Evolutionary conservation across 2,888 invertebrate genomes (phyloP), one percentile per base, ranked within the genome.

Genomic region (Catocala fraxini): DNA sequence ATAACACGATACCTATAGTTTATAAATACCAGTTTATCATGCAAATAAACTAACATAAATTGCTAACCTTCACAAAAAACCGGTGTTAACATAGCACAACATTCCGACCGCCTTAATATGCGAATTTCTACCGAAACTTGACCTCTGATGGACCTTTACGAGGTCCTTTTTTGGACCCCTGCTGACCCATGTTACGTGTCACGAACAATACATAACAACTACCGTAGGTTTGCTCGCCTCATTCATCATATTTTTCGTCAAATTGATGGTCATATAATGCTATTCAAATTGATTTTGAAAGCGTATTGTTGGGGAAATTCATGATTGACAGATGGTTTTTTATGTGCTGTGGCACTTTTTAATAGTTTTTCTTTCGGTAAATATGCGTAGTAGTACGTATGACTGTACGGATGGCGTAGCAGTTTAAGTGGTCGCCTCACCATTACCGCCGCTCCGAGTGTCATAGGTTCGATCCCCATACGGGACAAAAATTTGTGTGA

Each of bases 131-230:
- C 49, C 56, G 43, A 53, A 62, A 60, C 51, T 65, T 75, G 69
- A 71, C 73, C 70, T 66, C 56, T 46, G 34, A 49, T 51, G 11
- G 60, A 61, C 54, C 61, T 64, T 63, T 58, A 41, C 6, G 15
- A 54, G 54, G 12, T 52, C 41, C 56, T 53, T 65, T 71, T 75
- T 71, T 54, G 42, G 45, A 10, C n/a, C 53, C 54, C 56, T 39
- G 33, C 51, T 58, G 62, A 75, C 75, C 75, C 75, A 56, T 65
- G 76, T 75, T 73, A 75, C 51, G 59, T 60, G 76, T 69, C 76
- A 73, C 47, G 42, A 51, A 73, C 71, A 75, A 75, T 73, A 63
- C 64, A 53, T 56, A 66, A 63, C 66, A 65, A 54, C 53, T 63
- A 59, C 47, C 34, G 42, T 49, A 49, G 51, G 60, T 63, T 47